Percentiles rank a stretch among this genome's conserved stretches.
Conservation (phyloP, 1,140 invertebrate species). For the Drosophila kurseongensis region DNA sequence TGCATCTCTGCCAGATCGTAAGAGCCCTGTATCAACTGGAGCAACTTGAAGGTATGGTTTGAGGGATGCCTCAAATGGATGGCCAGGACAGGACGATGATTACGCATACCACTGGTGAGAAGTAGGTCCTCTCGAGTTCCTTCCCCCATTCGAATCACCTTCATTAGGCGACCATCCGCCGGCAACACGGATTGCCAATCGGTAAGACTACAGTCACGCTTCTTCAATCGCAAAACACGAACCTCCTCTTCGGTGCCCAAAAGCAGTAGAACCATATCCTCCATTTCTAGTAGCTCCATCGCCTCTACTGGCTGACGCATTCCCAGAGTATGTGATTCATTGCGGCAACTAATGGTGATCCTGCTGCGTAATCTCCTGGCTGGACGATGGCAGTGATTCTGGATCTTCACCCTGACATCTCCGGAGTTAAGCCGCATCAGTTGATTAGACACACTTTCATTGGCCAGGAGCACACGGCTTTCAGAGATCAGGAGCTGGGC, state of each 20-base stretch:
- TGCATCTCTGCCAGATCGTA: slow-evolving; percentile 66
- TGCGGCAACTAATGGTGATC: slow-evolving; percentile 55
- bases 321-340: slow-evolving; percentile 41
- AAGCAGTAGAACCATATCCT: slow-evolving; percentile 32
- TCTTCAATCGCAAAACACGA: slow-evolving; percentile 54
- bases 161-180: slow-evolving; percentile 51
- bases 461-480: slow-evolving; percentile 40
- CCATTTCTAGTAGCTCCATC: slow-evolving; percentile 7
- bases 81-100: slow-evolving; percentile 46
- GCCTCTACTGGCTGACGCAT: slow-evolving; percentile 61
- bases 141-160: slow-evolving; percentile 15
- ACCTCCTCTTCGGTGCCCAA: slow-evolving; percentile 65
- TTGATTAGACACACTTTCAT: slow-evolving; percentile 21
- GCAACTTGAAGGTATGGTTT: slow-evolving; percentile 40
- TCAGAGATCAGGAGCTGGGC: slow-evolving; percentile 17
- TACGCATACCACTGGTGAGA: slow-evolving; percentile 36
- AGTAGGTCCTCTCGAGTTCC: slow-evolving; percentile 2
- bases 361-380: slow-evolving; percentile 45
- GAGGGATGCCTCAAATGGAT: slow-evolving; percentile 26
- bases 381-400: slow-evolving; percentile 58
- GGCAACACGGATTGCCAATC: slow-evolving; percentile 71
- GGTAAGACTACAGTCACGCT: slow-evolving; percentile 42
- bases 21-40: slow-evolving; percentile 63
- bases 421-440: slow-evolving; percentile 1
- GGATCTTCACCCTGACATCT: slow-evolving; percentile 32